Evolutionary conservation across 2,888 invertebrate genomes (phyloP), one percentile per base, ranked within the genome.

Genomic region (Xestoiulus laeticollis): DNA sequence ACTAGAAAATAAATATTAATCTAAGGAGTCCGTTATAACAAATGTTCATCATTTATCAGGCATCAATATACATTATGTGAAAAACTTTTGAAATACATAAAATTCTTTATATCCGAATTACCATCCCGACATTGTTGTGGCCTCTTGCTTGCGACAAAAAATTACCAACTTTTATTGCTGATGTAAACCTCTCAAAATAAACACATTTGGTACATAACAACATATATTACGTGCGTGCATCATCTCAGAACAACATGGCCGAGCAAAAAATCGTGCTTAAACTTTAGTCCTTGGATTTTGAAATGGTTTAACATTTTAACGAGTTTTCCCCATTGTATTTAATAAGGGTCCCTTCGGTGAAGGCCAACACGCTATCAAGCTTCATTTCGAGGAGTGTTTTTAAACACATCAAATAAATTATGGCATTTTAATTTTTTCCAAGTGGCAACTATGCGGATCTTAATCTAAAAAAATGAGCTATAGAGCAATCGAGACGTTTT

Each of bases 211-310:
- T 16, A 2, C 12, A 68, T 22, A n/a, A 68, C 22, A 68, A 26
- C 26, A 26, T n/a, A n/a, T n/a, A n/a, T 5, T 68, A 8, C 68
- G 68, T 68, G 68, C 22, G 5, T 68, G 26, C n/a, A 22, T 26
- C 22, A 68, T 68, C 48, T 59, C 19, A 59, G 6, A 59, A 59
- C 12, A 59, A n/a, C 26, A 6, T 68, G 0, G 22, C 5, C 26
- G 68, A 68, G 26, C 68, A 68, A 68, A 68, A 68, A 68, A 59
- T 59, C 59, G 59, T 59, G 59, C n/a, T n/a, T n/a, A 59, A 59
- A 59, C 68, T 8, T n/a, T 26, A 68, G 68, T 22, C 68, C 68
- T 68, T 68, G 68, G 26, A 68, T 68, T 53, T 10, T 68, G 26
- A 68, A 68, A 68, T 68, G 26, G 68, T 26, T n/a, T 68, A 8